A percentile compares a stretch with the other conserved stretches of the same genome.
These are phyloP conservation scores for Polydrusus tereticollis DNA, from an alignment of 2,888 invertebrate species.

Conservation along the genomic window DNA sequence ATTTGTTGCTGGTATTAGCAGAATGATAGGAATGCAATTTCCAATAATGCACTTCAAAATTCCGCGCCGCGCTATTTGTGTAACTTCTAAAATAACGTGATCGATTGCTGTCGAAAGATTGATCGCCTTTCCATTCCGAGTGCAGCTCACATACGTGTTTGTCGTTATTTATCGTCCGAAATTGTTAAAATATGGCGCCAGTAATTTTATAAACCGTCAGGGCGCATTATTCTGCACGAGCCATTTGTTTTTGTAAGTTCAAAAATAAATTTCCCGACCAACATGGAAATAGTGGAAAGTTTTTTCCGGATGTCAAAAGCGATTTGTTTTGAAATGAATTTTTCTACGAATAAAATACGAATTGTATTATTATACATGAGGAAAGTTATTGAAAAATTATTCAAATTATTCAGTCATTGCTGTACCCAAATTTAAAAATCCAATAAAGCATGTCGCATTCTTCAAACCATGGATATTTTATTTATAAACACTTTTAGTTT, in stretches of 20 bases:
- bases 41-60: constrained; percentile 38
- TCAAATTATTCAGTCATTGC: constrained; percentile 16
- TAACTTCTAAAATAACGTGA: constrained; percentile 58
- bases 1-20: not conserved
- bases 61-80: constrained; percentile 53
- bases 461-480: too few species aligned
- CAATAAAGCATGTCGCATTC: too few species aligned
- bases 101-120: constrained; percentile 56
- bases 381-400: constrained; percentile 37
- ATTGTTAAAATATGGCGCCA: constrained; percentile 53
- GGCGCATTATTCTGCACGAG: constrained; percentile 50
- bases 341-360: constrained; percentile 31
- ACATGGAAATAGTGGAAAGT: constrained; percentile 50
- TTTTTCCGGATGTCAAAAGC: constrained; percentile 47
- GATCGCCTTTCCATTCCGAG: constrained; percentile 56
- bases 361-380: constrained; percentile 37
- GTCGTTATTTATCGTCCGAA: constrained; percentile 52
- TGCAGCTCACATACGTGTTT: constrained; percentile 52
- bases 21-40: constrained; percentile 15
- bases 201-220: constrained; percentile 52
- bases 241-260: constrained; percentile 52
- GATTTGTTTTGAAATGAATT: constrained; percentile 40
- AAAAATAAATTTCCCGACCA: constrained; percentile 49
- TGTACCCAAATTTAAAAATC: not conserved
- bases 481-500: too few species aligned